Base-by-base conservation (phyloP, 2,113 vertebrate species). In the Urocolius indicus region DNA sequence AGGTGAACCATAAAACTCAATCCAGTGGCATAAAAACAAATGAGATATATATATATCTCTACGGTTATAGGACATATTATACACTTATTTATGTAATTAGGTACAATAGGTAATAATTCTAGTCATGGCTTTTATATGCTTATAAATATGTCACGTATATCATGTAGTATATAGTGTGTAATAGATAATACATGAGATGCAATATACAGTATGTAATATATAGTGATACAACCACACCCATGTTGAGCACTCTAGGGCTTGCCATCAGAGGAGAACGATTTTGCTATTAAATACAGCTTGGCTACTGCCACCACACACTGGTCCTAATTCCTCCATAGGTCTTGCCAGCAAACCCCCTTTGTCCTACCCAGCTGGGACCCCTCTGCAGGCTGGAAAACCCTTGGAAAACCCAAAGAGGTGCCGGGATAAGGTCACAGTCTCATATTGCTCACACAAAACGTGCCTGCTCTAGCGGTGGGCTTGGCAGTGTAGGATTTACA, bases 311-410 rank as follows among this genome's bases (percentile, higher is more conserved):
- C 30, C 49, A 87, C 24, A 34, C 24, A 72, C 24, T 20, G 12
- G 29, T 38, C 41, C 71, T 23, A 57, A 58, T 5, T 63, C 17
- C 46, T 58, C 41, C 66, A 52, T 0, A 0, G 38, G 45, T 3
- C 38, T 22, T 29, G 15, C 22, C 27, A 16, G 19, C 17, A 93
- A 80, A 78, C 1, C 10, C 26, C 29, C 36, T 27, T 32, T 43
- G 17, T 57, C 8, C 46, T 24, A 48, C 13, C 34, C 2, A 7
- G 34, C 46, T 15, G 1, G 29, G 46, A 82, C 45, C 14, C 61
- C 18, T 3, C 22, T 10, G 34, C 0, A 0, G 18, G 18, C 29
- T 49, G 54, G 29, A 77, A 89, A 93, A 65, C 8, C 5, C 23
- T 1, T 38, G 63, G 38, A 69, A 78, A 85, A 63, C n/a, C 24